Base-by-base conservation (phyloP, 2,113 vertebrate species). In the Myotis yumanensis region DNA sequence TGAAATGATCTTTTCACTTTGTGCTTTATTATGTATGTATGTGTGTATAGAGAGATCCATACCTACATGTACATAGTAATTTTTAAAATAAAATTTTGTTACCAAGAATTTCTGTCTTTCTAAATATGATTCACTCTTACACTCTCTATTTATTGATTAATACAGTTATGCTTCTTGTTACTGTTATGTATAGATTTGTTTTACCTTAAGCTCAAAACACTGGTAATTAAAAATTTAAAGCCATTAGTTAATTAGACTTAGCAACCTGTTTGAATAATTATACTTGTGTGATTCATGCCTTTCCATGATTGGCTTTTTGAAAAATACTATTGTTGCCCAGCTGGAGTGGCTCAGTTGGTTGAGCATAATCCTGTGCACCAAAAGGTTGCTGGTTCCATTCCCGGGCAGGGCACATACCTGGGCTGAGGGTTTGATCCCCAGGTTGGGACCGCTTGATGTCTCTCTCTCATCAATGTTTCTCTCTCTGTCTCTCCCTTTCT, bases 1-100 rank as follows among this genome's bases (percentile, higher is more conserved):
- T 95, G n/a, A 91, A 83, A 57, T 54, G 72, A 3, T 54, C 40
- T 92, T 94, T 94, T 91, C 5, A 72, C 30, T 82, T 66, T 43
- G 28, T 84, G 22, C 4, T 91, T 85, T 79, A 48, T 76, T 16
- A 4, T 37, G 7, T 54, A 1, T 37, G 10, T 64, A 0, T 22
- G 10, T 86, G 2, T 79, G 1, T 43, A 18, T 37, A 25, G 3
- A 66, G 20, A 62, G 11, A 59, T 40, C 23, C 1, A 66, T 18
- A 48, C 3, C 48, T 37, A 54, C 4, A 43, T 25, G 25, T 4
- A 25, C 28, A 23, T 23, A 32, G 11, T 17, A 51, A 75, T 40
- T 84, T 92, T 85, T 76, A 8, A 71, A 71, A 59, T 62, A 54
- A n/a, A 76, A 46, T 71, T 71, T 76, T 86, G 11, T 46, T 93